phyloP scores from a whole-genome alignment of 1,140 invertebrate species.

The Hestina assimilis region DNA sequence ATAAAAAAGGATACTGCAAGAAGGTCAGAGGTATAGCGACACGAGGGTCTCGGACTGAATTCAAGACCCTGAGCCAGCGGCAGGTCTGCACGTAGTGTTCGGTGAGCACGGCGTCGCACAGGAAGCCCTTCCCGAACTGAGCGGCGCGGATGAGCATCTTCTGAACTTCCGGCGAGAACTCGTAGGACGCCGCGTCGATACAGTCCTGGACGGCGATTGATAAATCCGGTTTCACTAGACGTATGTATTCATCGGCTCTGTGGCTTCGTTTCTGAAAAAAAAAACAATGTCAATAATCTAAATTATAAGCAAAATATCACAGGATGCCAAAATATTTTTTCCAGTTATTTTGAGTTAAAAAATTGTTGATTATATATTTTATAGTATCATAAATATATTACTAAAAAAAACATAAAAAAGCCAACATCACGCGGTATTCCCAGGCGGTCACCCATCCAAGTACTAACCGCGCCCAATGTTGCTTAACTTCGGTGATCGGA shows the following conservation, averaged over 20 bases:
- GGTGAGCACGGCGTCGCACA: constrained; percentile 84
- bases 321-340: not conserved
- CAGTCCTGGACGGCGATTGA: constrained; percentile 91
- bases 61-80: constrained; percentile 91
- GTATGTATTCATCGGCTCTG: constrained; percentile 95
- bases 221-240: constrained; percentile 90
- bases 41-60: constrained; percentile 91
- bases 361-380: too few species aligned
- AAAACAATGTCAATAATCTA: too few species aligned
- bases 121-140: constrained; percentile 96
- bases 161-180: constrained; percentile 92
- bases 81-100: constrained; percentile 94
- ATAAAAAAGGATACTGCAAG: constrained; percentile 94
- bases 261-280: constrained; percentile 88
- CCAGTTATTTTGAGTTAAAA: too few species aligned
- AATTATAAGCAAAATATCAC: too few species aligned
- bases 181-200: constrained; percentile 93
- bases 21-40: constrained; percentile 95
- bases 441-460: too few species aligned
- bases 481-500: constrained; percentile 38
- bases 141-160: constrained; percentile 94
- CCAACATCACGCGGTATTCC: too few species aligned
- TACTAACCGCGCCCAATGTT: not conserved
- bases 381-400: too few species aligned
- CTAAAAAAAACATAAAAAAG: too few species aligned